Base-by-base conservation (phyloP, 2,797 vertebrate species). In the Antennarius maculatus region DNA sequence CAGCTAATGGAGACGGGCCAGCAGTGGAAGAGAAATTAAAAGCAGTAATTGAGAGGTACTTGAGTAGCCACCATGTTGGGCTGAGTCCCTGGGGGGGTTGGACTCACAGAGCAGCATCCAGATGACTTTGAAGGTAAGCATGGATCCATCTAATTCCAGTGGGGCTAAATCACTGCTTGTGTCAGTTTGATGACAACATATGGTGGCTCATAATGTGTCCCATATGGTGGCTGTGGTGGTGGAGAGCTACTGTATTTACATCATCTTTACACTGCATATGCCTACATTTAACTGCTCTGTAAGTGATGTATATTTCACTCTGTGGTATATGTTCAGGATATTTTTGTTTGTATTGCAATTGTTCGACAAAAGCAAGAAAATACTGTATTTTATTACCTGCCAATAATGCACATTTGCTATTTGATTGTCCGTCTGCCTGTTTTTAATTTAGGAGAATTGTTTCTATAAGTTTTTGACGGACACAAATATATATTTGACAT, bases 111-210 rank as follows among this genome's bases (percentile, higher is more conserved):
- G 65, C 74, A 14, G 64, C 68, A 87, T 78, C 86, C 72, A 43
- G 86, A 91, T 89, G 82, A 80, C 81, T 88, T 72, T 82, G 75
- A 84, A 85, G 68, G 76, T 79, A 82, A 71, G 75, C 68, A 58
- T 70, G 76, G 77, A 91, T 91, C 82, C 85, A 88, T 87, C 84
- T 74, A 70, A 77, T 73, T 82, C 77, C 71, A 74, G 83, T 71
- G 61, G 57, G 47, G 63, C 71, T 88, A 89, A 89, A 91, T 91
- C 87, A 89, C 77, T 9, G 69, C 76, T 80, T 82, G 71, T 87
- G 88, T 86, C 84, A 88, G 74, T 88, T 90, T 90, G 85, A 90
- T 16, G 79, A 80, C 76, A 74, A 76, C 76, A 79, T 74, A 66
- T 67, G 69, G 78, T 80, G 65, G 81, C 68, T 66, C 78, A 82